Base-by-base conservation (phyloP, 2,797 vertebrate genomes). In the Onychomys arenicola region DNA sequence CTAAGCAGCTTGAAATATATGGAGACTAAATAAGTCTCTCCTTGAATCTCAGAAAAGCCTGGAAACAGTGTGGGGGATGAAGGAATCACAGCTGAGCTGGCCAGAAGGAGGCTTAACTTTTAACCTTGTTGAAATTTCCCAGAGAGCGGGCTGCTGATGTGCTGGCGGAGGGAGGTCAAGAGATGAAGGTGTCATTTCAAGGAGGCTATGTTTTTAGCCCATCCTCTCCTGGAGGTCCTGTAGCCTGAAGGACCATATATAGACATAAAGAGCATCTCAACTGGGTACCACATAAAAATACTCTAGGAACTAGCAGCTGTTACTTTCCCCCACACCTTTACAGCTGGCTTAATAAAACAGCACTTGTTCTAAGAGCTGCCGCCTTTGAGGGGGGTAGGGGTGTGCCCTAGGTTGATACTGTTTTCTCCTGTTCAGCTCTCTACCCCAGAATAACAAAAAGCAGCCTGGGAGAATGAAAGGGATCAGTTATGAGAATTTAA, bases 281-380 rank as follows among this genome's bases (percentile, higher is more conserved):
- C 85, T 55, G 95, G 90, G 89, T 95, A 40, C 85, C 96, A 95
- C 90, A 97, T 97, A 96, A 97, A 98, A 97, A 97, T 95, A 98
- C 76, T 94, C 78, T 63, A 91, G 89, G 89, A 86, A 93, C 94
- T 92, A 96, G 89, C 97, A 97, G 97, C 96, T 97, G 96, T 92
- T 93, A 59, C 63, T 96, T 92, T 93, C 90, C 77, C 94, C 93
- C 94, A 94, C 90, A 95, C 75, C 90, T 94, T 96, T 86, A 90
- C 87, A 96, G 95, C 91, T 91, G 97, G 78, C 75, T 94, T 92
- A 97, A 93, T 96, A 90, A 94, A 96, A 82, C 2, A 71, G 90
- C 43, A 49, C 82, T 63, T 86, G 55, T 92, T 96, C 77, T 90
- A 49, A 80, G 81, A 46, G 25, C 95, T 23, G 57, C 43, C 92